These are phyloP conservation scores for Nothoprocta pentlandii DNA, from an alignment of 2,113 vertebrate species.

Conservation along the genomic window DNA sequence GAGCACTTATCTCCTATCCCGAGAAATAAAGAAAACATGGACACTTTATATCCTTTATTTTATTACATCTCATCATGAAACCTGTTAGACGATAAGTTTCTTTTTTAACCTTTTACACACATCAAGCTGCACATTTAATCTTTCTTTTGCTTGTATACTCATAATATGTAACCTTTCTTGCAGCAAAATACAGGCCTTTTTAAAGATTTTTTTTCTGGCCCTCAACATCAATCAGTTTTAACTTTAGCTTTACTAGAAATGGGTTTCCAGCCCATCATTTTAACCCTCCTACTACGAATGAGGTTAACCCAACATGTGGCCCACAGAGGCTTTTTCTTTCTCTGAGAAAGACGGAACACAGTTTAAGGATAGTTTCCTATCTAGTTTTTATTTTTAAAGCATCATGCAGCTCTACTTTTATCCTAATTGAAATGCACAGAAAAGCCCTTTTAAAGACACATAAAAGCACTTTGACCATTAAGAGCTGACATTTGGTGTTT, in stretches of 20 bases:
- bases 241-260: neutral
- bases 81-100: neutral
- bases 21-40: neutral
- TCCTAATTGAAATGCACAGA: neutral
- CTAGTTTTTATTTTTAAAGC: neutral
- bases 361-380: neutral
- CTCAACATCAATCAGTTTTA: neutral
- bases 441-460: neutral
- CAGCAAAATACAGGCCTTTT: neutral
- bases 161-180: neutral
- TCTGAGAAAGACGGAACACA: neutral
- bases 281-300: neutral
- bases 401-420: neutral
- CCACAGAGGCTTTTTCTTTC: too few species aligned
- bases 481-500: neutral
- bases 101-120: neutral
- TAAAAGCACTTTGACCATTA: accelerated
- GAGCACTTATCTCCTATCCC: neutral
- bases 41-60: neutral
- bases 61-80: neutral
- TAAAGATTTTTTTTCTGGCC: neutral
- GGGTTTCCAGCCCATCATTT: neutral
- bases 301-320: neutral
- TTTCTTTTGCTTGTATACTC: neutral
- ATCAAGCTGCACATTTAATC: neutral